Base-by-base conservation (phyloP, 1,140 invertebrate species). In the Heliconius eleuchia region DNA sequence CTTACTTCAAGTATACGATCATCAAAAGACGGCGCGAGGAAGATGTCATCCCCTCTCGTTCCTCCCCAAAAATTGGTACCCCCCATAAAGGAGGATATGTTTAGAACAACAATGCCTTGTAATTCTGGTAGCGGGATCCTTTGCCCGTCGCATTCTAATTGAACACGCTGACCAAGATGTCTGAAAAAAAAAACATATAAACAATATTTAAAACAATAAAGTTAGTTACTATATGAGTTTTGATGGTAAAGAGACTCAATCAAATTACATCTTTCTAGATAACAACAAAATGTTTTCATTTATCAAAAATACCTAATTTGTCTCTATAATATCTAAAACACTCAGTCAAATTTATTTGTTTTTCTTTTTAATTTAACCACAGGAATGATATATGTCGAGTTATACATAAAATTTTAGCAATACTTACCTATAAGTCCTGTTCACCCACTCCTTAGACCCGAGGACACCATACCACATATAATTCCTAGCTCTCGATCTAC, bases 31-130 rank as follows among this genome's bases (percentile, higher is more conserved):
- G 98, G 98, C 2, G 97, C 96, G 18, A 98, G 92, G 87, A 99
- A 99, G 19, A 98, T 95, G 83, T 98, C 98, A 84, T 98, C 98
- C 85, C 97, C 97, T 90, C 98, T 98, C 8, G 96, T 97, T 3
- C 97, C 98, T 79, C 98, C 99, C 99, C 99, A 99, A 91, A 99
- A 99, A 93, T 99, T 99, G n/a, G 98, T 99, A 50, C 99, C 99
- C 11, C 99, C 99, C 97, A 99, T 99, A 92, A 99, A 99, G 89
- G 98, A 99, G 50, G 98, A 98, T 95, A 99, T 99, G 92, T 99
- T 99, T 46, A 99, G 95, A 71, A 99, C 98, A 19, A 99, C 99
- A 86, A 99, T 99, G 19, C 99, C 99, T 95, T 99, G 99, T 27
- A 99, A 95, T 80, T 98, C 98, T 1, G 99, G 99, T 37, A 99